Percentiles rank a stretch among this genome's conserved stretches.
phyloP scores from a whole-genome alignment of 2,797 vertebrate genomes.

The Melanotaenia trifasciata region DNA sequence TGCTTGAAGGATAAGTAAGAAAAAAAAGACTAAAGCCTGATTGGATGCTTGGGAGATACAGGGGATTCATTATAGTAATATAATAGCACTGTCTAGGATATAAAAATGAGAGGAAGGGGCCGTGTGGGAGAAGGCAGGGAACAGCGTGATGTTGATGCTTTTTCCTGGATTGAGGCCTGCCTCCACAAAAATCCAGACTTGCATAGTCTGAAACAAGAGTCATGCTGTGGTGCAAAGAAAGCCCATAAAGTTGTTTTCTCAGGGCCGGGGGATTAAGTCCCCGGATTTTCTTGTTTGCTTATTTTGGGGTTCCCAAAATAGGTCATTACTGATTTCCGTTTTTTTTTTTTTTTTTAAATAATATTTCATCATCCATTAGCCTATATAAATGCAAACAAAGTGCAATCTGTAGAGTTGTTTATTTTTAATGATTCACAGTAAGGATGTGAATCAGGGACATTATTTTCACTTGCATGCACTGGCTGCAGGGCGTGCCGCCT shows the following conservation, averaged over 20 bases:
- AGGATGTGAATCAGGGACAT: slow-evolving; percentile 9
- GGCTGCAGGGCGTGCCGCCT: slow-evolving; percentile 52
- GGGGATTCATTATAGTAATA: slow-evolving; percentile 75
- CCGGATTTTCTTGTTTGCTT: slow-evolving; percentile 22
- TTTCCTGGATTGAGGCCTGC: slow-evolving; percentile 67
- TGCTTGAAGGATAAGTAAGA: slow-evolving; percentile 22
- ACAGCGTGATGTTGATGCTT: slow-evolving; percentile 59
- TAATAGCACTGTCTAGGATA: slow-evolving; percentile 72
- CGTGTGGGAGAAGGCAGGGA: slow-evolving; percentile 39
- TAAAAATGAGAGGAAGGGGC: slow-evolving; percentile 62
- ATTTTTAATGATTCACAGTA: slow-evolving; percentile 4
- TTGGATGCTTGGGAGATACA: slow-evolving; percentile 42
- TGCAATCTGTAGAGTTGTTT: slow-evolving; percentile 11
- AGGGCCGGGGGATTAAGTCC: slow-evolving; percentile 17
- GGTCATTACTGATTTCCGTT: slow-evolving; percentile 18
- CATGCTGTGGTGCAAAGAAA: slow-evolving; percentile 52
- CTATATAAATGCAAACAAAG: not conserved
- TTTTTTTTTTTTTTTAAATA: slow-evolving; percentile 1
- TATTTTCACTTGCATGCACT: slow-evolving; percentile 34
- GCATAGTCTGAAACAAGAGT: slow-evolving; percentile 63
- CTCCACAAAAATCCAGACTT: slow-evolving; percentile 56
- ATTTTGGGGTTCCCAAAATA: slow-evolving; percentile 28
- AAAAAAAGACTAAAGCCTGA: slow-evolving; percentile 30
- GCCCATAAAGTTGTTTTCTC: slow-evolving; percentile 38
- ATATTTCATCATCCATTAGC: slow-evolving; percentile 28